A percentile compares a stretch with the other conserved stretches of the same genome.
Evolutionary conservation across 1,140 invertebrate genomes (phyloP).

Genomic region (Drosophila nikananu): DNA sequence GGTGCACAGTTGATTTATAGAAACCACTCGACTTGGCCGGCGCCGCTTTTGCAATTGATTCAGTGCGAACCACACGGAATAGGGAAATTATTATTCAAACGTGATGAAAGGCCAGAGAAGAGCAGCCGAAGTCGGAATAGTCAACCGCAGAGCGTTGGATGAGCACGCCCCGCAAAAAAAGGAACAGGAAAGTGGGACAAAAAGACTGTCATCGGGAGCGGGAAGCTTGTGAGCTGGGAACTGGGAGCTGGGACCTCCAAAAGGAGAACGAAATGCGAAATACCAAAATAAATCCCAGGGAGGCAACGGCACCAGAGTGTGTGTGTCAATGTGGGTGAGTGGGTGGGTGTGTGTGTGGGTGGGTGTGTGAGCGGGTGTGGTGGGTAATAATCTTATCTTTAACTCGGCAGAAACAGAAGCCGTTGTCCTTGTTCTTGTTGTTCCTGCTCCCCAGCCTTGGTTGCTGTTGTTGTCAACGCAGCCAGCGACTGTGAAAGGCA

Average conservation of each 20-base stretch:
- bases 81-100: slow-evolving; percentile 28
- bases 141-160: slow-evolving; percentile 60
- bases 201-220: slow-evolving; percentile 18
- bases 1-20: background rate
- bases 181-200: background rate
- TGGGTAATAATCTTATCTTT: slow-evolving; percentile 80
- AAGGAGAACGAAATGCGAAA: slow-evolving; percentile 48
- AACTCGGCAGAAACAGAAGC: slow-evolving; percentile 82
- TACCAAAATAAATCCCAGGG: slow-evolving; percentile 75
- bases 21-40: slow-evolving; percentile 4
- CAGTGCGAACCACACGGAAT: slow-evolving; percentile 24
- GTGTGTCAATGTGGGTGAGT: background rate
- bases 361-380: slow-evolving; percentile 34
- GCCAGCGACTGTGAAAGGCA: slow-evolving; percentile 72
- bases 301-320: slow-evolving; percentile 14
- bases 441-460: background rate
- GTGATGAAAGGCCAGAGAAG: slow-evolving; percentile 22
- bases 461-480: slow-evolving; percentile 49
- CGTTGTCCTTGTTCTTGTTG: slow-evolving; percentile 56
- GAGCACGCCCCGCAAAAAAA: slow-evolving; percentile 13
- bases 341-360: slow-evolving; percentile 14
- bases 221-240: background rate
- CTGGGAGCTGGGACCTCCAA: slow-evolving; percentile 9
- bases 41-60: slow-evolving; percentile 23
- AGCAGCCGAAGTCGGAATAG: slow-evolving; percentile 39